phyloP scores from a whole-genome alignment of 1,140 invertebrate species.

The Drosophila sechellia region DNA sequence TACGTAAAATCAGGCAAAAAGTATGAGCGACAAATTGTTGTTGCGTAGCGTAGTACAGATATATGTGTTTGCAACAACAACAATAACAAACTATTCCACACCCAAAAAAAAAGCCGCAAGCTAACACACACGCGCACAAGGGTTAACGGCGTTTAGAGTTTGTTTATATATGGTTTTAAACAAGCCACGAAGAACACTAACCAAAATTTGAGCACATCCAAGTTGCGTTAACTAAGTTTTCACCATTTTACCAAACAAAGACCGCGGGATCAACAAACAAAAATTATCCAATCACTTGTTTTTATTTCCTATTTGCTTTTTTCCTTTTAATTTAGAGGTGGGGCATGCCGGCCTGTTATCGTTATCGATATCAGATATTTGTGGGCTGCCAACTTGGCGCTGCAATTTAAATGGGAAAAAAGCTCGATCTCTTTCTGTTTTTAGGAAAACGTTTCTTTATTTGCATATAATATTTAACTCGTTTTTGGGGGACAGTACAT shows the following conservation, averaged over 20 bases:
- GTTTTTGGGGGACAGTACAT: constrained; percentile 44
- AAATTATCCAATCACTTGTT: constrained; percentile 40
- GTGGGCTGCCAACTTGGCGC: constrained; percentile 4
- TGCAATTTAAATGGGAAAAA: constrained; percentile 10
- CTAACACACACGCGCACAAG: constrained; percentile 10
- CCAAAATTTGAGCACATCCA: too few relatives aligned
- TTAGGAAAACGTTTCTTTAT: constrained; percentile 39
- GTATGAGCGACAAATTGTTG: constrained; percentile 8
- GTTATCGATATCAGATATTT: not conserved
- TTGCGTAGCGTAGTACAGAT: not conserved
- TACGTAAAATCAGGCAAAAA: not conserved
- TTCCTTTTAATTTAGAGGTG: constrained; percentile 11
- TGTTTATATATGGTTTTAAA: constrained; percentile 24
- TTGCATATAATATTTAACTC: constrained; percentile 38
- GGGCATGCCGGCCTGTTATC: not conserved
- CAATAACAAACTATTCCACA: not conserved
- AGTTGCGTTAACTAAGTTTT: not conserved
- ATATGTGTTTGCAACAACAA: not conserved
- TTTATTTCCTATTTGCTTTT: constrained; percentile 17
- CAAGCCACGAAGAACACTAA: not conserved
- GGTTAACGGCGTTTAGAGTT: constrained; percentile 46
- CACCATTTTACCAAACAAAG: not conserved
- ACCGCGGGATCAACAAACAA: constrained; percentile 16
- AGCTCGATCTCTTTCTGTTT: constrained; percentile 9
- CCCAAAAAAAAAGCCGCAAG: constrained; percentile 42